Conservation (phyloP, 2,113 vertebrate species). For the Nesoenas mayeri region DNA sequence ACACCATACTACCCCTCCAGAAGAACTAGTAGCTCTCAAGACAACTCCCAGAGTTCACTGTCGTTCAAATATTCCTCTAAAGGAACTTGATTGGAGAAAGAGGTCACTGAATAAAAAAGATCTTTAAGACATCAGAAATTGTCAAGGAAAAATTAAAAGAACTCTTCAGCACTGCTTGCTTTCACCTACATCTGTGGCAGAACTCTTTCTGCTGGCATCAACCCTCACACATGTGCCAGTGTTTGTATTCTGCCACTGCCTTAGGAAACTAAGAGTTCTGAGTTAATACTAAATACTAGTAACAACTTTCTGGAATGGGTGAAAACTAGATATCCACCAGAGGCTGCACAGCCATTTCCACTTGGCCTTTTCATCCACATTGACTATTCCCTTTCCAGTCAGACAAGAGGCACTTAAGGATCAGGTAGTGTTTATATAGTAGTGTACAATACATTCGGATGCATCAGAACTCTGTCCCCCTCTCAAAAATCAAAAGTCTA, state of each 20-base stretch:
- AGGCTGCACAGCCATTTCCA: neutral
- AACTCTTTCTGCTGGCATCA: neutral
- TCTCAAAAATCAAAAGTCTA: neutral
- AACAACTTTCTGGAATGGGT: neutral
- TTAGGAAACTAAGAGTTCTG: neutral
- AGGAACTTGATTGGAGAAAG: neutral
- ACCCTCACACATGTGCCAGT: neutral
- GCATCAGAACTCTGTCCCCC: neutral
- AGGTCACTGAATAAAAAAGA: neutral
- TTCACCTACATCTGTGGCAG: neutral
- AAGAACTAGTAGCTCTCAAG: neutral
- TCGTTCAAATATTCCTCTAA: neutral
- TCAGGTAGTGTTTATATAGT: neutral
- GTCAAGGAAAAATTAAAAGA: neutral
- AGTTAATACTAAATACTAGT: neutral
- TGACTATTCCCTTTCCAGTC: neutral
- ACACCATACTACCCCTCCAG: rapidly evolving
- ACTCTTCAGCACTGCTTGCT: neutral
- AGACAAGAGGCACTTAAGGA: neutral
- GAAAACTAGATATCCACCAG: neutral
- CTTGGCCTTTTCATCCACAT: neutral
- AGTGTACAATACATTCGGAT: neutral
- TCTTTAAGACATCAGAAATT: neutral
- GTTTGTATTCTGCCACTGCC: neutral
- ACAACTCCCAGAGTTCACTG: neutral